Evolutionary conservation across 2,888 invertebrate genomes (phyloP).

Genomic region (Ennomos fuscantarius): DNA sequence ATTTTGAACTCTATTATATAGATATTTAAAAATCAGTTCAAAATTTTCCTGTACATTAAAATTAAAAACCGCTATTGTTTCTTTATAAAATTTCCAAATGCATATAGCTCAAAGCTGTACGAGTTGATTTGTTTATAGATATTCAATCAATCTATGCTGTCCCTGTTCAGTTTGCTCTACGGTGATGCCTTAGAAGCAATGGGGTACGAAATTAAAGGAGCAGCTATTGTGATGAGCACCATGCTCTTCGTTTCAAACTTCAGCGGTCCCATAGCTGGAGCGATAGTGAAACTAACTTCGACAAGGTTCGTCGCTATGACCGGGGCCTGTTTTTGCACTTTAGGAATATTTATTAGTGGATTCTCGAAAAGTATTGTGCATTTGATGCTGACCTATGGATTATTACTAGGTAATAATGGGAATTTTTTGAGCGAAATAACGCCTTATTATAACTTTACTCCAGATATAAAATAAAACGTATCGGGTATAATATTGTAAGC

Average conservation of each 20-base stretch:
- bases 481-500: no score
- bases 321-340: conserved; percentile 69
- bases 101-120: conserved; percentile 9
- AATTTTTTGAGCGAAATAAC: no score
- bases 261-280: conserved; percentile 89
- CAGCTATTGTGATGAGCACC: conserved; percentile 88
- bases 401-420: conserved; percentile 71
- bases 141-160: conserved; percentile 89
- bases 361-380: conserved; percentile 75
- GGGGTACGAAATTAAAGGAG: conserved; percentile 87
- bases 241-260: conserved; percentile 88
- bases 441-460: no score
- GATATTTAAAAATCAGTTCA: no score
- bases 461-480: no score
- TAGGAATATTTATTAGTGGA: conserved; percentile 76
- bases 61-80: not conserved
- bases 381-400: conserved; percentile 74
- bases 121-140: conserved; percentile 73
- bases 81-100: not conserved
- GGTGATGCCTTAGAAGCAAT: conserved; percentile 87
- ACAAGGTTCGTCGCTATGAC: conserved; percentile 73
- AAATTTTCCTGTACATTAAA: no score
- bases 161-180: conserved; percentile 89
- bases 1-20: no score
- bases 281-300: conserved; percentile 83